A percentile compares a stretch with the other conserved stretches of the same genome.
phyloP scores from a whole-genome alignment of 92 coral and sea anemone species.

The Virgularia gustaviana region DNA sequence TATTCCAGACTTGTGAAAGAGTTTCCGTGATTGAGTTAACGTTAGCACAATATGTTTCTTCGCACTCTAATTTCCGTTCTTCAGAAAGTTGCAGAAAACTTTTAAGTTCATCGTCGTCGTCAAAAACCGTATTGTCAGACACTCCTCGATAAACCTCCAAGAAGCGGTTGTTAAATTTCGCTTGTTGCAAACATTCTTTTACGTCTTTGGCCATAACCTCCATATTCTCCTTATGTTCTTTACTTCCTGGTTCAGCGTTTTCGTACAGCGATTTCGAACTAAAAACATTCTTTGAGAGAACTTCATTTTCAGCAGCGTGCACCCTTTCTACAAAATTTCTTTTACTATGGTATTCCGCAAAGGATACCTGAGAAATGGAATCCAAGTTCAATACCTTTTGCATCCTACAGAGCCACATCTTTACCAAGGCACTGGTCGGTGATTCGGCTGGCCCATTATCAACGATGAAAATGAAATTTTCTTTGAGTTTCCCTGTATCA shows the following conservation, averaged over 20 bases:
- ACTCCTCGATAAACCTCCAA: conserved; percentile 42
- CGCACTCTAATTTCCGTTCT: conserved; percentile 42
- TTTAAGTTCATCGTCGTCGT: conserved; percentile 36
- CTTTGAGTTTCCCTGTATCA: conserved; percentile 30
- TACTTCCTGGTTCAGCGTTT: conserved; percentile 40
- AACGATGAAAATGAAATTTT: conserved; percentile 44
- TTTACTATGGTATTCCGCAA: conserved; percentile 54
- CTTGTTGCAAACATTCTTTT: conserved; percentile 28
- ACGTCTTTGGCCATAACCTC: conserved; percentile 53
- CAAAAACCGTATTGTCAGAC: conserved; percentile 17
- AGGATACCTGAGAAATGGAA: conserved; percentile 41
- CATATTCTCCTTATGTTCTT: conserved; percentile 49
- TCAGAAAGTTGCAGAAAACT: conserved; percentile 41
- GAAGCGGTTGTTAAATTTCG: conserved; percentile 40
- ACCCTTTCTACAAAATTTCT: conserved; percentile 56
- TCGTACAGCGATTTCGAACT: conserved; percentile 35
- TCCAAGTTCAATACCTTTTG: conserved; percentile 32
- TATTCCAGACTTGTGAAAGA: conserved; percentile 39
- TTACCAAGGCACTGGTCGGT: conserved; percentile 39
- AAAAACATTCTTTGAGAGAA: conserved; percentile 43
- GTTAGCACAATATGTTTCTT: conserved; percentile 11
- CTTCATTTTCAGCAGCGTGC: conserved; percentile 47
- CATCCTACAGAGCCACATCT: conserved; percentile 43
- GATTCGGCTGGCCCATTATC: conserved; percentile 55
- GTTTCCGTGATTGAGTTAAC: conserved; percentile 1